Base-by-base conservation (phyloP, 2,113 vertebrate species). In the Tragelaphus scriptus region DNA sequence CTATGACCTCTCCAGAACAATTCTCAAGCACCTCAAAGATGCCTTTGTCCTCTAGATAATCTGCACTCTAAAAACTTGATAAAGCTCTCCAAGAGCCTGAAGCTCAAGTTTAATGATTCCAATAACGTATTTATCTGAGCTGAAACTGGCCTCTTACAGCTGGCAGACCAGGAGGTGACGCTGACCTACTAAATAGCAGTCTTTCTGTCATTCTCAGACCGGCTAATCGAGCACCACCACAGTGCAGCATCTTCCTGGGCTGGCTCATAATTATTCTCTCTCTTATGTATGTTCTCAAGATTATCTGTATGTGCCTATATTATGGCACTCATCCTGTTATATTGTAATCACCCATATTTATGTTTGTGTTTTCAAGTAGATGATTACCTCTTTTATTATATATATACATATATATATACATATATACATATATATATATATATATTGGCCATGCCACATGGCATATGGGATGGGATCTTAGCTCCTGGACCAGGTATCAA, bases 41-140 rank as follows among this genome's bases (percentile, higher is more conserved):
- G 63, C 40, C 92, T 97, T 94, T 71, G 79, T 91, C 96, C 86
- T 98, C 55, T 80, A 75, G 61, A 91, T 79, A 93, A 84, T 25
- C 30, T 21, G 53, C 26, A 85, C 55, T 82, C n/a, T 92, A 93
- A 84, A 58, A 80, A 59, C n/a, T 84, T 96, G 85, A 92, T 75
- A 91, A 71, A 88, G 14, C 11, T 28, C 23, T 75, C 81, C 65
- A 87, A 88, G 61, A 55, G 19, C 21, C 1, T 44, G 5, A 44
- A 93, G 79, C 56, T 87, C 32, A 93, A 61, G 36, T 81, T 55
- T 79, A 86, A 88, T 51, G 44, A 91, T 36, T 92, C 61, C 40
- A 32, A 86, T 71, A 82, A 88, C 90, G n/a, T 91, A n/a, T 65
- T 40, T 79, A 58, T 59, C 2, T n/a, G 71, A 97, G 53, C 36